phyloP scores from a whole-genome alignment of 92 coral and sea anemone species.

The Pocillopora meandrina region DNA sequence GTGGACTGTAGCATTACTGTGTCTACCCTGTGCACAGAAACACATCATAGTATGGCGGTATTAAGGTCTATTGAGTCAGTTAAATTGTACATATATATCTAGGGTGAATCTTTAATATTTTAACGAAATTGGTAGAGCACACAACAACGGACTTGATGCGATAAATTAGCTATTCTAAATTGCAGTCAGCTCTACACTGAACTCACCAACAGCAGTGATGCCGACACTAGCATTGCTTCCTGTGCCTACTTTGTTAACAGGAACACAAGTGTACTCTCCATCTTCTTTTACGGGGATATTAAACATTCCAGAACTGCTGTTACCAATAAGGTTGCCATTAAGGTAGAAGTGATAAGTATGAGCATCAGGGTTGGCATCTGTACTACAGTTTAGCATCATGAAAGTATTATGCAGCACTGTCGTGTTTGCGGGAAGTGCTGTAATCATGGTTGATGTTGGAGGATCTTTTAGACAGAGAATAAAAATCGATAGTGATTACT shows the following conservation, averaged over 20 bases:
- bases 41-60: no score
- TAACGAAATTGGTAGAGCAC: no score
- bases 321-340: slow-evolving; percentile 20
- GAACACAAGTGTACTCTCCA: slow-evolving; percentile 52
- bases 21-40: no score
- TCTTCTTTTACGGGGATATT: background rate
- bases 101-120: no score
- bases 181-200: background rate
- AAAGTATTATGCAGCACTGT: background rate
- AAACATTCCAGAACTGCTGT: slow-evolving; percentile 29
- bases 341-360: slow-evolving; percentile 42
- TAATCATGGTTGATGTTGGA: background rate
- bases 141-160: no score
- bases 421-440: slow-evolving; percentile 5
- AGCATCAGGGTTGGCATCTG: slow-evolving; percentile 48
- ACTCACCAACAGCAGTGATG: slow-evolving; percentile 39
- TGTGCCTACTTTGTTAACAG: slow-evolving; percentile 35
- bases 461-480: slow-evolving; percentile 5
- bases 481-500: background rate
- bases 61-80: no score
- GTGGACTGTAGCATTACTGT: no score
- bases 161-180: no score
- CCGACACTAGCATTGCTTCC: slow-evolving; percentile 43
- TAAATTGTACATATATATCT: no score
- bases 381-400: slow-evolving; percentile 14